A percentile compares a stretch with the other conserved stretches of the same genome.
These are phyloP conservation scores for Galemys pyrenaicus DNA, from an alignment of 2,113 vertebrate genomes.

Conservation along the genomic window DNA sequence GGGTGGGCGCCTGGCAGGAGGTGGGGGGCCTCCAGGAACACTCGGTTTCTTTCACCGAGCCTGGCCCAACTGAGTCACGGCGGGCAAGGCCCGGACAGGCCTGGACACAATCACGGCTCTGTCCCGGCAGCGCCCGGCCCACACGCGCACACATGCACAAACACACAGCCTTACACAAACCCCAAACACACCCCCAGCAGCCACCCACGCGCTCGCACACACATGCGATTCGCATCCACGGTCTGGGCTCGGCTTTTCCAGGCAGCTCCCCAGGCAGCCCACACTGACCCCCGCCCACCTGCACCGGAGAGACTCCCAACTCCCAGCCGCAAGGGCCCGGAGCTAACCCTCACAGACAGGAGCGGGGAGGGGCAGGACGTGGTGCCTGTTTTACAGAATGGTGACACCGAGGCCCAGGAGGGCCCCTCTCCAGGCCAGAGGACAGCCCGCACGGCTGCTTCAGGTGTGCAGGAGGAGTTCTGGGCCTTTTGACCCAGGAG, in stretches of 20 bases:
- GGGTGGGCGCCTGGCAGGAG: neutral
- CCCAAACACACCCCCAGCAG: neutral
- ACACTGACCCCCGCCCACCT: neutral
- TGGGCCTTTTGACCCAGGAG: neutral
- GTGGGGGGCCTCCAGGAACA: slow-evolving; percentile 58
- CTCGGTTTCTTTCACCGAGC: slow-evolving; percentile 62
- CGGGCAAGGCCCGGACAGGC: neutral
- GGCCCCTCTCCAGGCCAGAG: neutral
- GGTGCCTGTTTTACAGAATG: neutral
- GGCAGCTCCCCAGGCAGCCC: neutral
- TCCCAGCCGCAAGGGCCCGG: too few species aligned
- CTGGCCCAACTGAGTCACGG: neutral
- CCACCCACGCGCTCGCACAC: slow-evolving; percentile 48
- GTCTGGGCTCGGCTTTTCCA: neutral
- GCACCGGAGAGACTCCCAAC: neutral
- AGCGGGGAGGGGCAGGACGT: neutral
- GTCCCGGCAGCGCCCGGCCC: slow-evolving; percentile 46
- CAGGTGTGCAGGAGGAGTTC: neutral
- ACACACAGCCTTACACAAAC: slow-evolving; percentile 65
- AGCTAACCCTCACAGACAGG: neutral
- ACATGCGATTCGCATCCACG: neutral
- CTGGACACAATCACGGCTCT: slow-evolving; percentile 64
- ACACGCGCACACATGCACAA: slow-evolving; percentile 6
- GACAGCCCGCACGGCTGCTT: neutral
- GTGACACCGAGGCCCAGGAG: neutral